phyloP scores from a whole-genome alignment of 2,888 invertebrate species.

The Drosophila ezoana region DNA sequence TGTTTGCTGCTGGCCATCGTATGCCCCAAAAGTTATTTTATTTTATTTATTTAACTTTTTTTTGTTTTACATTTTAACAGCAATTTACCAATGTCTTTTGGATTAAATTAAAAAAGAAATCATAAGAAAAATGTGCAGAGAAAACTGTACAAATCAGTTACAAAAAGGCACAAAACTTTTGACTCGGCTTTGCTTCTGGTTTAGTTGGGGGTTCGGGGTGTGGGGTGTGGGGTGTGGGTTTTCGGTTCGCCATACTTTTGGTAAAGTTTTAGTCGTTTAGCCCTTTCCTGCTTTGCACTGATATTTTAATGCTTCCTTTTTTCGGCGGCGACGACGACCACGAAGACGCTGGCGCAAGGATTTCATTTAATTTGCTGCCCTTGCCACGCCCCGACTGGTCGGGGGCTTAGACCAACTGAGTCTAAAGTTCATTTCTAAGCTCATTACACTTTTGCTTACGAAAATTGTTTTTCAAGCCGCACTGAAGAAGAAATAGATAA shows the following conservation, averaged over 20 bases:
- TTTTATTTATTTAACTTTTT: conserved; percentile 21
- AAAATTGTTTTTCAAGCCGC: conserved; percentile 80
- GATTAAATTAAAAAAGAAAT: conserved; percentile 80
- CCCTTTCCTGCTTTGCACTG: conserved; percentile 73
- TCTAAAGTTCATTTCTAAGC: conserved; percentile 80
- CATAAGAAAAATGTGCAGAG: conserved; percentile 59
- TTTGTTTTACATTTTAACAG: conserved; percentile 65
- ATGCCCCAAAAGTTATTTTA: conserved; percentile 9
- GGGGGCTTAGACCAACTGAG: conserved; percentile 35
- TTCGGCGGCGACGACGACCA: conserved; percentile 34
- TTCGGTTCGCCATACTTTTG: conserved; percentile 62
- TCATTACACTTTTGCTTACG: conserved; percentile 80
- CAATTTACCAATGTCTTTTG: conserved; percentile 78
- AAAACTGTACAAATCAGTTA: conserved; percentile 76
- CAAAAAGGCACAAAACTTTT: conserved; percentile 71
- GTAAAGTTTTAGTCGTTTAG: conserved; percentile 74
- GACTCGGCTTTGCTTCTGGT: conserved; percentile 48
- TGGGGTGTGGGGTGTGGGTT: conserved; percentile 13
- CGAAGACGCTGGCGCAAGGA: conserved; percentile 65
- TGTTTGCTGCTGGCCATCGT: conserved; percentile 15
- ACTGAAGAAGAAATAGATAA: conserved; percentile 74
- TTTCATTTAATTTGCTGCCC: conserved; percentile 73
- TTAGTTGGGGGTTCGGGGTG: conserved; percentile 20
- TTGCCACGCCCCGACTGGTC: conserved; percentile 20
- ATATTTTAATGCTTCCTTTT: conserved; percentile 78